These are phyloP conservation scores for Chondrosia reniformis DNA, from an alignment of 37 sponge, comb jelly and placozoan genomes.

Conservation along the genomic window DNA sequence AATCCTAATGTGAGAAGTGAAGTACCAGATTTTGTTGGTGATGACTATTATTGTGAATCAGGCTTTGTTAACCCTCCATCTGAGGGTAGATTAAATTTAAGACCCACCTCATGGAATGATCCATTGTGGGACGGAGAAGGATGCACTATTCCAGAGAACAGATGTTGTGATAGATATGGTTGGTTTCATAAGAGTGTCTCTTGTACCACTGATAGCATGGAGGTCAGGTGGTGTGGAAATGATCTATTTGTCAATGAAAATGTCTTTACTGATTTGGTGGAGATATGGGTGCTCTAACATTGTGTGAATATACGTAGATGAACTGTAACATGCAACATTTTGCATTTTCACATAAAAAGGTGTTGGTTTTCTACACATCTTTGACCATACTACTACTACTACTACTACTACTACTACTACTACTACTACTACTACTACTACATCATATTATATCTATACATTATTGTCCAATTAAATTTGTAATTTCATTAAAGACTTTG, in stretches of 20 bases:
- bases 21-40: conserved; percentile 1
- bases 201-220: conserved; percentile 8
- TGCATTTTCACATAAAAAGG: too few relatives aligned
- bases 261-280: conserved; percentile 23
- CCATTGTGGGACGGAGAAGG: conserved; percentile 20
- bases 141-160: conserved; percentile 18
- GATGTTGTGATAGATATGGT: conserved; percentile 22
- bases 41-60: conserved; percentile 8
- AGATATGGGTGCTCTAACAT: conserved; percentile 9
- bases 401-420: too few relatives aligned
- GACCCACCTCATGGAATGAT: conserved; percentile 11
- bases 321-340: too few relatives aligned
- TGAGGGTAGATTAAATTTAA: too few relatives aligned
- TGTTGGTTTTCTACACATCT: too few relatives aligned
- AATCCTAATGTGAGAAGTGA: not conserved
- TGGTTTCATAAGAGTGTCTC: conserved; percentile 6
- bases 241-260: not conserved
- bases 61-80: not conserved
- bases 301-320: too few relatives aligned
- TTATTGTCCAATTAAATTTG: too few relatives aligned
- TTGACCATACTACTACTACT: too few relatives aligned
- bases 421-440: too few relatives aligned
- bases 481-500: too few relatives aligned
- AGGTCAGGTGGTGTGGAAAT: conserved; percentile 23
- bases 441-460: too few relatives aligned